Conservation (phyloP, 2,113 vertebrate genomes). For the Cochlearius cochlearius region DNA sequence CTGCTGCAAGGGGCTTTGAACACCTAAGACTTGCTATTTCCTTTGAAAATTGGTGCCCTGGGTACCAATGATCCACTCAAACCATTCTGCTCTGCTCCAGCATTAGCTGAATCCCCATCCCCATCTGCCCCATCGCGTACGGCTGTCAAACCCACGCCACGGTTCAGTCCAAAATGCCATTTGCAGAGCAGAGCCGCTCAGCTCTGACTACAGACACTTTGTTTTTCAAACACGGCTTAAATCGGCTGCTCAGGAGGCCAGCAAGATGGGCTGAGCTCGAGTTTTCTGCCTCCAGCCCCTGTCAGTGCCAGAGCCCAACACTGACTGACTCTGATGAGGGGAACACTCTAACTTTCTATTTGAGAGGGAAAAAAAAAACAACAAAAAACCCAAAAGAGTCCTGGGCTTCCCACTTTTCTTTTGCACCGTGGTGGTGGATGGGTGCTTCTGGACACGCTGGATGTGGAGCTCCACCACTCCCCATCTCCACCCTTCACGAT, state of each 20-base stretch:
- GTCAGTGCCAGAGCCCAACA: background rate
- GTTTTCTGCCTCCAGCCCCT: background rate
- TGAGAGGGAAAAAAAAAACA: background rate
- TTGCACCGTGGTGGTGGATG: fast-evolving
- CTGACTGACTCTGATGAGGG: background rate
- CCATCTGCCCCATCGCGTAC: fast-evolving
- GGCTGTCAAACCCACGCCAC: background rate
- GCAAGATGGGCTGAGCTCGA: background rate
- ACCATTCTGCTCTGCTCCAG: background rate
- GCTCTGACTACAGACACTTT: background rate
- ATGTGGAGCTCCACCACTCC: background rate
- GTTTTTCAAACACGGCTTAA: background rate
- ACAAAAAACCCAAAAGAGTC: too few relatives aligned
- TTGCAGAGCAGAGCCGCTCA: background rate
- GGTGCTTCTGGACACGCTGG: background rate
- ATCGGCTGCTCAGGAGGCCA: background rate
- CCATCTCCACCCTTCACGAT: fast-evolving
- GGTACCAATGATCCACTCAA: background rate
- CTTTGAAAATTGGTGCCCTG: background rate
- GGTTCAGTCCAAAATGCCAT: background rate
- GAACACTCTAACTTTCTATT: background rate
- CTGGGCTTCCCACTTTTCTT: background rate
- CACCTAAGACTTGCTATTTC: background rate
- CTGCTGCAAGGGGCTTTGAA: background rate
- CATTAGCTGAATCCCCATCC: background rate